Base-by-base conservation (phyloP, 2,888 invertebrate species). In the Melieria crassipennis region DNA sequence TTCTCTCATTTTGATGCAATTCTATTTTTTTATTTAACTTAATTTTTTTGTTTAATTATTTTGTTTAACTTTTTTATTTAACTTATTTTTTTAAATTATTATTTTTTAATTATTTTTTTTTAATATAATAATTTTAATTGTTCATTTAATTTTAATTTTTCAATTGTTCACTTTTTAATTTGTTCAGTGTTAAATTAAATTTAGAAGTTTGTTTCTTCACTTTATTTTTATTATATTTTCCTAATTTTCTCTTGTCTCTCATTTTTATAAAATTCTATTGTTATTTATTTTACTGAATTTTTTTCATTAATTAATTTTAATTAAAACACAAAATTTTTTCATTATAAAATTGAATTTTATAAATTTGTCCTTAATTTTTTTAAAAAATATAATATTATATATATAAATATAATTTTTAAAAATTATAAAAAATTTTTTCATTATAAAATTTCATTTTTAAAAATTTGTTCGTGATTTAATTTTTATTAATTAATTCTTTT, bases 401-500 rank as follows among this genome's bases (percentile, higher is more conserved):
- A n/a, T n/a, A n/a, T n/a, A n/a, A n/a, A n/a, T n/a, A n/a, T n/a
- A 16, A 55, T 13, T 57, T 57, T 4, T 6, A 57, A 57, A 57
- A 57, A 57, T 9, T 50, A 9, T 57, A n/a, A 57, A 16, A n/a
- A 64, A n/a, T 48, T 48, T 64, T 64, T 64, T 13, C n/a, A 42
- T 11, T 58, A 30, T 43, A 30, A 30, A 30, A 43, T 58, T 58
- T 58, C 10, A 58, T 43, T 10, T 9, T 4, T 10, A 42, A n/a
- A 43, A 58, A n/a, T 58, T 42, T 58, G 10, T 9, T 7, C 9
- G 11, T 9, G 0, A 43, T 71, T n/a, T 63, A 45, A 62, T n/a
- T 48, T 16, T 16, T 16, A 16, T 16, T 30, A 30, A 30, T 30
- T 30, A 30, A 30, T 30, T 3, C 2, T 30, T 30, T 30, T 30